Base-by-base conservation (phyloP, 1,140 invertebrate genomes). In the Cephus cinctus region DNA sequence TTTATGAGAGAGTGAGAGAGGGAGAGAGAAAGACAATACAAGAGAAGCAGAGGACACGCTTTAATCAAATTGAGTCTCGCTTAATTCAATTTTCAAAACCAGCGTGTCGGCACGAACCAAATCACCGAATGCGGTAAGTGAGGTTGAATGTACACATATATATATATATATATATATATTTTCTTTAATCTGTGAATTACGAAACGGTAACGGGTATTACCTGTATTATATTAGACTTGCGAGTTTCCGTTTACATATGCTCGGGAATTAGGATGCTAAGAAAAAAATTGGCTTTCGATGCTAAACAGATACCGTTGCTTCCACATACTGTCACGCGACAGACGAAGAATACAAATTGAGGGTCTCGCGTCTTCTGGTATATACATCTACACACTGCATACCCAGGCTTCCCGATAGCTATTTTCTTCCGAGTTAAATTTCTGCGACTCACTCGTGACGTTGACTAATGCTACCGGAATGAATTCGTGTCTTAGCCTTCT, bases 391-490 rank as follows among this genome's bases (percentile, higher is more conserved):
- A 35, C 32, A 12, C 14, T 34, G 32, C 43, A 11, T 8, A n/a
- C 25, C 25, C 6, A 27, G 25, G 6, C 25, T 6, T 8, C 6
- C 25, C 25, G 25, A 27, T n/a, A 38, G 25, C 56, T 45, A 55
- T 57, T 56, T 52, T 50, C 32, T 6, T 14, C 56, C 43, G 63
- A 66, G 55, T 72, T 70, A 69, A 74, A 73, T 74, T 74, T 69
- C 66, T 66, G 59, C 63, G 63, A 68, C 60, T 65, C 53, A 55
- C 58, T 56, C 47, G 43, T 63, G 72, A 75, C 72, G 57, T 73
- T 75, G 72, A 75, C 71, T 68, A 63, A 75, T 75, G 72, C 68
- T 56, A 54, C 50, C 50, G 59, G 53, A 54, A 68, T 62, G 66
- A 69, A 71, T 63, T 69, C 66, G 61, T 69, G 63, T 57, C 52